Percentiles rank a stretch among this genome's conserved stretches.
These are phyloP conservation scores for Drymodes brunneopygia DNA, from an alignment of 2,113 vertebrate genomes.

Conservation along the genomic window DNA sequence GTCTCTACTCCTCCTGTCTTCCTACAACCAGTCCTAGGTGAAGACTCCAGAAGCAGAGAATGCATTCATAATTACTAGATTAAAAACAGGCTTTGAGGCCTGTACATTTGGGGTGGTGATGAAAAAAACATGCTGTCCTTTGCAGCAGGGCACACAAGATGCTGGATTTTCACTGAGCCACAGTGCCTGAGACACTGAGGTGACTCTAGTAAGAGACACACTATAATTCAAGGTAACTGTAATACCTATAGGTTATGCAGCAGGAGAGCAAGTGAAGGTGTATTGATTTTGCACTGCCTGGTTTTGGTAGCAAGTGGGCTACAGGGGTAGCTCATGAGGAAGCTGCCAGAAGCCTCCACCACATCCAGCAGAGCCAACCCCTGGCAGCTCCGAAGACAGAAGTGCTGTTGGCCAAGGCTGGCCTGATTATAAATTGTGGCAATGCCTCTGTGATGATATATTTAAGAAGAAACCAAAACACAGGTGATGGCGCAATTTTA, in stretches of 20 bases:
- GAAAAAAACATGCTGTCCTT: not conserved
- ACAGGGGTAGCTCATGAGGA: not conserved
- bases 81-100: not conserved
- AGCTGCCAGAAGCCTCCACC: not conserved
- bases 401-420: fast-evolving
- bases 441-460: no score
- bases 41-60: not conserved
- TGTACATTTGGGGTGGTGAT: fast-evolving
- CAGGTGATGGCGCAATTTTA: not conserved
- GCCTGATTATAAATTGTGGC: fast-evolving
- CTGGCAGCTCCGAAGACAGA: not conserved
- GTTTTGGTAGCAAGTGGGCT: not conserved
- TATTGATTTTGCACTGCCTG: not conserved
- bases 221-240: not conserved
- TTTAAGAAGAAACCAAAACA: not conserved
- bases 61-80: not conserved
- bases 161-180: not conserved
- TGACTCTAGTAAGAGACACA: fast-evolving
- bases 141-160: not conserved
- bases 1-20: not conserved
- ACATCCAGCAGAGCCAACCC: fast-evolving
- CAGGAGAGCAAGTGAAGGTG: not conserved
- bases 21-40: not conserved
- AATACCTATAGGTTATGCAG: not conserved
- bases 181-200: fast-evolving